Evolutionary conservation across 1,140 invertebrate species (phyloP).

Genomic region (Cyclargus thomasi): DNA sequence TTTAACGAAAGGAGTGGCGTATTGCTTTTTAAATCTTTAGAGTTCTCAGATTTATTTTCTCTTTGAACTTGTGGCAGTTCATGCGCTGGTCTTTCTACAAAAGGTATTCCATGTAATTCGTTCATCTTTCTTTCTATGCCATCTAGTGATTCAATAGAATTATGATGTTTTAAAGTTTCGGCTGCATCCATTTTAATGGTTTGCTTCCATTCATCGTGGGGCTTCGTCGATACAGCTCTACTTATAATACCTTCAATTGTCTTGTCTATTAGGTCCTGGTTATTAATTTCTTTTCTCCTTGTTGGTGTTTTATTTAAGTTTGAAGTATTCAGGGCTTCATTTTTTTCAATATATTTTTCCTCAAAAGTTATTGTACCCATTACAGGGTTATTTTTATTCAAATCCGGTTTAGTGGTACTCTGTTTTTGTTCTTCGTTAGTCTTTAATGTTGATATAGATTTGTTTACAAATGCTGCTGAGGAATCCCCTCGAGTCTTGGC

Average conservation of each 20-base stretch:
- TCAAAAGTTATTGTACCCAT: not conserved
- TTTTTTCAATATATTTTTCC: conserved; percentile 29
- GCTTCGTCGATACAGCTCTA: conserved; percentile 36
- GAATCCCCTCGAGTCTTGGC: conserved; percentile 41
- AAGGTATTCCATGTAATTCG: conserved; percentile 60
- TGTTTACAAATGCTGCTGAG: conserved; percentile 41
- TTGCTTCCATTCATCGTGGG: conserved; percentile 32
- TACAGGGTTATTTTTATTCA: not conserved
- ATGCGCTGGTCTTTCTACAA: conserved; percentile 47
- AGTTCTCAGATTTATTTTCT: conserved; percentile 32
- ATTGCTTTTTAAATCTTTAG: conserved; percentile 33
- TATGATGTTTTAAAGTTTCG: conserved; percentile 32
- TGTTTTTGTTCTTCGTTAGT: conserved; percentile 22
- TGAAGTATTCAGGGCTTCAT: conserved; percentile 17
- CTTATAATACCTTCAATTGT: conserved; percentile 65
- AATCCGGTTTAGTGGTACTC: conserved; percentile 17
- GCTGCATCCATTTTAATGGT: conserved; percentile 24
- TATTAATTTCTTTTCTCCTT: conserved; percentile 48
- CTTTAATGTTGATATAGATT: conserved; percentile 30
- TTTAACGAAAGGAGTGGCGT: conserved; percentile 38
- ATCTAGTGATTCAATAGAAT: conserved; percentile 41
- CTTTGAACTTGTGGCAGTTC: conserved; percentile 41
- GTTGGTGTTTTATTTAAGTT: conserved; percentile 29
- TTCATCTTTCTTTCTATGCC: conserved; percentile 68
- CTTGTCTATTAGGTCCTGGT: conserved; percentile 63